Conservation (phyloP, 2,888 invertebrate genomes). For the Branchellion lobata region DNA sequence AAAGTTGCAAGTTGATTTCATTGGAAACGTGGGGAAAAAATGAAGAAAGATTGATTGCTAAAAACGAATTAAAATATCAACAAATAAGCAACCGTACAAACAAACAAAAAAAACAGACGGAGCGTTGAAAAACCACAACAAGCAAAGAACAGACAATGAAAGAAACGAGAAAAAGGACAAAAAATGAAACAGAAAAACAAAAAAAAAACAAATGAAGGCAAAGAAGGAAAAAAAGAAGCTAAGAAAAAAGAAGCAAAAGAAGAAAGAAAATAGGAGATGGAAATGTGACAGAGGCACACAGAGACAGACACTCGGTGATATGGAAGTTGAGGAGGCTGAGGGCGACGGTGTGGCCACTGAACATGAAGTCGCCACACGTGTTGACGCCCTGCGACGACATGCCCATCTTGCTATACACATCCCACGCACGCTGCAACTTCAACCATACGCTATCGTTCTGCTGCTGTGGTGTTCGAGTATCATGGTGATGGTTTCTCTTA, state of each 20-base stretch:
- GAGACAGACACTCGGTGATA: conserved; percentile 98
- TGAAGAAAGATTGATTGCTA: no score
- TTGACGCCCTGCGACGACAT: conserved; percentile 75
- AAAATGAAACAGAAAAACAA: neutral
- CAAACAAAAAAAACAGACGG: neutral
- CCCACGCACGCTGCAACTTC: conserved; percentile 67
- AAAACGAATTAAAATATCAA: no score
- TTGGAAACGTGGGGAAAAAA: no score
- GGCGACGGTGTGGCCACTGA: conserved; percentile 96
- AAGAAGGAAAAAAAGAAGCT: no score
- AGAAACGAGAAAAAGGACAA: neutral
- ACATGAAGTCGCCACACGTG: conserved; percentile 99
- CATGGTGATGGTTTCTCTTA: no score
- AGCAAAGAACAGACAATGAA: neutral
- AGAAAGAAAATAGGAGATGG: no score
- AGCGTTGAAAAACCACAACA: neutral
- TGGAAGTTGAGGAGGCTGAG: conserved; percentile 96
- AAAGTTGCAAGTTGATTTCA: no score
- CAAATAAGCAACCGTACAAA: no score
- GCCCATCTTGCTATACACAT: conserved; percentile 97
- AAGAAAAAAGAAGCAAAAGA: no score
- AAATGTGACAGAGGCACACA: no score
- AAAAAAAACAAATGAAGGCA: no score
- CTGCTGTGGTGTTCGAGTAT: conserved; percentile 47
- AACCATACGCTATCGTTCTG: conserved; percentile 55